phyloP scores from a whole-genome alignment of 64 coral and sea anemone species.

The Montipora foliosa region DNA sequence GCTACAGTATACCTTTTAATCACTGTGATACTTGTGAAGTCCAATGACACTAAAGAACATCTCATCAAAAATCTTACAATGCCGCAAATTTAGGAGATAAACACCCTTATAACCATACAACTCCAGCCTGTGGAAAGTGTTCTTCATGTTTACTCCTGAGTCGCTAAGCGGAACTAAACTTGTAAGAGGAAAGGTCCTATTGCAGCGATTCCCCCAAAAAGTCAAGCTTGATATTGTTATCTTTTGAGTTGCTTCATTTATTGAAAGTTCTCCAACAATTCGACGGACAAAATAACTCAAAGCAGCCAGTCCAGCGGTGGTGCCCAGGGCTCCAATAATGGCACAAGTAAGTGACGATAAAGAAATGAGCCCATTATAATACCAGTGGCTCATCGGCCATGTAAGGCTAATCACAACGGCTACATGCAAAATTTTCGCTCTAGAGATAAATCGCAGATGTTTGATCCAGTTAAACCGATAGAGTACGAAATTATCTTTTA shows the following conservation, averaged over 20 bases:
- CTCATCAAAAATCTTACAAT: conserved; percentile 74
- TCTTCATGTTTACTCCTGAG: conserved; percentile 69
- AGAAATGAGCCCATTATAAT: conserved; percentile 61
- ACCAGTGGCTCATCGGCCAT: conserved; percentile 81
- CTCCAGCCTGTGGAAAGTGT: conserved; percentile 83
- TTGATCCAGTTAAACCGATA: conserved; percentile 88
- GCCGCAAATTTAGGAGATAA: conserved; percentile 72
- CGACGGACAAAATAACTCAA: conserved; percentile 92
- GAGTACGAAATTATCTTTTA: not conserved
- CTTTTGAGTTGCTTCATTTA: conserved; percentile 30
- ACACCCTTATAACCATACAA: conserved; percentile 31
- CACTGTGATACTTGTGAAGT: not conserved
- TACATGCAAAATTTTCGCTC: conserved; percentile 84
- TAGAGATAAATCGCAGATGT: conserved; percentile 79
- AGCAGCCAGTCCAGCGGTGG: conserved; percentile 71
- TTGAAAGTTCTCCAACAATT: conserved; percentile 82
- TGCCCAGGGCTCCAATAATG: conserved; percentile 72
- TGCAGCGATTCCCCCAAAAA: conserved; percentile 90
- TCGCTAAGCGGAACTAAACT: conserved; percentile 69
- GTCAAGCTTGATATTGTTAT: conserved; percentile 83
- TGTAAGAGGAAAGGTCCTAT: conserved; percentile 43
- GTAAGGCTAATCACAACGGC: conserved; percentile 68
- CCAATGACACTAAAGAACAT: conserved; percentile 24
- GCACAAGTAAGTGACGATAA: conserved; percentile 22
- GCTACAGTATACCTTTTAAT: not conserved